These are phyloP conservation scores for Atethmia centrago DNA, from an alignment of 2,888 invertebrate species.

Conservation along the genomic window DNA sequence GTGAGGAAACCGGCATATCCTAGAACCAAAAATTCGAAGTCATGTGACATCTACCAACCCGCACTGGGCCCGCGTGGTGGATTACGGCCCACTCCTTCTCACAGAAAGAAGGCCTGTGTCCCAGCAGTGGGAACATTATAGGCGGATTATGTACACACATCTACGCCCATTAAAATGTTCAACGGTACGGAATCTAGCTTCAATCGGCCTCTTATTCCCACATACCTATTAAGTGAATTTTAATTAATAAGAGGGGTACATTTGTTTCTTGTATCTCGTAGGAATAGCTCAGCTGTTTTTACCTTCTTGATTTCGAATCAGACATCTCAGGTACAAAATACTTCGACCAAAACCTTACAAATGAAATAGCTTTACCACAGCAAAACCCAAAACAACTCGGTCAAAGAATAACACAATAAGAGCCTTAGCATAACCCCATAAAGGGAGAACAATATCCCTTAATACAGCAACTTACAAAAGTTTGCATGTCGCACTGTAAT, in stretches of 20 bases:
- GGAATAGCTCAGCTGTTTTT: not conserved
- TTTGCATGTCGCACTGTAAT: conserved; percentile 10
- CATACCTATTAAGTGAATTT: not conserved
- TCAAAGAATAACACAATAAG: conserved; percentile 11
- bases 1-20: too few species aligned
- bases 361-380: not conserved
- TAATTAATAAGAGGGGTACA: not conserved
- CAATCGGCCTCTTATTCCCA: too few species aligned
- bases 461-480: conserved; percentile 18
- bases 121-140: too few species aligned
- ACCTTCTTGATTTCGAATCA: not conserved
- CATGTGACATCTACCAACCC: too few species aligned
- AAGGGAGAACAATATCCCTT: conserved; percentile 9
- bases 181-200: too few species aligned
- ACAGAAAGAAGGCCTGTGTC: too few species aligned
- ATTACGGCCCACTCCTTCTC: too few species aligned
- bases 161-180: too few species aligned
- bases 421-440: conserved; percentile 5
- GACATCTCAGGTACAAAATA: conserved; percentile 5
- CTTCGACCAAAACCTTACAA: not conserved
- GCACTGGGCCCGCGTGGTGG: too few species aligned
- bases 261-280: not conserved
- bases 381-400: conserved; percentile 2
- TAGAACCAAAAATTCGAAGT: too few species aligned
- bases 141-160: too few species aligned